phyloP scores from a whole-genome alignment of 2,113 vertebrate species.

The Conger conger region DNA sequence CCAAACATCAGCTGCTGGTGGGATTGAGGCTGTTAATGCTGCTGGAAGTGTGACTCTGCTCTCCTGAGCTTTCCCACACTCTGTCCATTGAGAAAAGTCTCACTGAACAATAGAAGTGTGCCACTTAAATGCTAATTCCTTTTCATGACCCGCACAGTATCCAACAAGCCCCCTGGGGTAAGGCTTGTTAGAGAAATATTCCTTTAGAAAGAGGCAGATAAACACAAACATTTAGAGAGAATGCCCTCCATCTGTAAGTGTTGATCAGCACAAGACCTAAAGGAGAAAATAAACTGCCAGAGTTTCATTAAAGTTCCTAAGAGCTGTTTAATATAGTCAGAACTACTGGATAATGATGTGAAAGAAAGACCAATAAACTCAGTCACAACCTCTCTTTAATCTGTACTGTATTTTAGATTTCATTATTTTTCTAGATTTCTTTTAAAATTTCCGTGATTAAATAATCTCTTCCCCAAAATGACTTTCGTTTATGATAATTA shows the following conservation, averaged over 20 bases:
- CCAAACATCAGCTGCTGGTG: conserved; percentile 9
- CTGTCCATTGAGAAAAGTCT: not conserved
- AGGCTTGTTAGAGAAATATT: not conserved
- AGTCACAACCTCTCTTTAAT: not conserved
- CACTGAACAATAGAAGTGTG: conserved; percentile 5
- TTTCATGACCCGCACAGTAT: not conserved
- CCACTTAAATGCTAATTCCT: not conserved
- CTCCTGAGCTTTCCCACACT: conserved; percentile 9
- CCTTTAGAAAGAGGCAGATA: not conserved
- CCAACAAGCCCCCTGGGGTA: conserved; percentile 4
- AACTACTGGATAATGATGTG: no score
- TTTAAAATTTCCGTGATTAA: not conserved
- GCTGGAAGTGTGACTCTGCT: conserved; percentile 23
- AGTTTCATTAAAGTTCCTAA: no score
- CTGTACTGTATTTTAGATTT: not conserved
- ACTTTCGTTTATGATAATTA: no score
- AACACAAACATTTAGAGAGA: conserved; percentile 1
- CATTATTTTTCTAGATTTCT: not conserved
- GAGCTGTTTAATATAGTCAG: no score
- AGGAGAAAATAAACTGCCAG: no score
- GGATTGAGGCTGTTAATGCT: conserved; percentile 10
- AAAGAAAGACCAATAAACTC: no score
- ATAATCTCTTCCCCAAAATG: no score
- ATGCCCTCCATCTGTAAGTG: no score
- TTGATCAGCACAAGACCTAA: no score